Evolutionary conservation across 2,888 invertebrate genomes (phyloP).

Genomic region (Gymnoscelis rufifasciata): DNA sequence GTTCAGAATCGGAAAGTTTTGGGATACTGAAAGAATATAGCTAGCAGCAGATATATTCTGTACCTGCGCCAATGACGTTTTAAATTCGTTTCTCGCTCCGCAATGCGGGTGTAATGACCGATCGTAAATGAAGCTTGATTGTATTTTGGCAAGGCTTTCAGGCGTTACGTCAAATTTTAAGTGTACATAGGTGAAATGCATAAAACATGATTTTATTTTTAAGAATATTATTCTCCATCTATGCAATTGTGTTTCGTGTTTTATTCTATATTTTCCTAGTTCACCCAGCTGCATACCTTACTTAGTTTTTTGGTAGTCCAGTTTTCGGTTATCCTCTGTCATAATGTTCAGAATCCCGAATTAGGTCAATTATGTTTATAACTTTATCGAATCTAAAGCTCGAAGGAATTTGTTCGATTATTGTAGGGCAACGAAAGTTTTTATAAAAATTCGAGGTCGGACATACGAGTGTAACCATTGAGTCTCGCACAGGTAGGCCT

Average conservation of each 20-base stretch:
- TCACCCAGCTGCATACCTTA: too few species aligned
- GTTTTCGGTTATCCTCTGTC: too few species aligned
- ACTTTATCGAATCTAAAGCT: too few species aligned
- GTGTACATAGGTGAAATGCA: too few species aligned
- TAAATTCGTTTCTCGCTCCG: constrained; percentile 35
- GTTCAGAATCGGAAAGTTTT: constrained; percentile 31
- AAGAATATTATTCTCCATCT: too few species aligned
- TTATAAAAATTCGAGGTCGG: constrained; percentile 51
- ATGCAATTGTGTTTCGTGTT: too few species aligned
- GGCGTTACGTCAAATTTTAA: background rate
- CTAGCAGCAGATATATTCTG: constrained; percentile 23
- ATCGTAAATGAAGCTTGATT: constrained; percentile 12
- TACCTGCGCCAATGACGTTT: constrained; percentile 12
- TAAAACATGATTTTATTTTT: too few species aligned
- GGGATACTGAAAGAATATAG: constrained; percentile 15
- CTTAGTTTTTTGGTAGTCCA: too few species aligned
- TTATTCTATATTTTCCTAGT: too few species aligned
- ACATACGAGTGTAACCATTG: constrained; percentile 56
- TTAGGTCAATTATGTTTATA: too few species aligned
- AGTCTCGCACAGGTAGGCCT: constrained; percentile 46
- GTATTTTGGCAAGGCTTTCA: background rate
- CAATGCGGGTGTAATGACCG: constrained; percentile 38
- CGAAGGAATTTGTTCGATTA: constrained; percentile 10
- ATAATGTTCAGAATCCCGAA: too few species aligned
- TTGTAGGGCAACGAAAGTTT: constrained; percentile 51